A percentile compares a stretch with the other conserved stretches of the same genome.
Evolutionary conservation across 2,888 invertebrate genomes (phyloP).

Genomic region (Rotaria sp.): DNA sequence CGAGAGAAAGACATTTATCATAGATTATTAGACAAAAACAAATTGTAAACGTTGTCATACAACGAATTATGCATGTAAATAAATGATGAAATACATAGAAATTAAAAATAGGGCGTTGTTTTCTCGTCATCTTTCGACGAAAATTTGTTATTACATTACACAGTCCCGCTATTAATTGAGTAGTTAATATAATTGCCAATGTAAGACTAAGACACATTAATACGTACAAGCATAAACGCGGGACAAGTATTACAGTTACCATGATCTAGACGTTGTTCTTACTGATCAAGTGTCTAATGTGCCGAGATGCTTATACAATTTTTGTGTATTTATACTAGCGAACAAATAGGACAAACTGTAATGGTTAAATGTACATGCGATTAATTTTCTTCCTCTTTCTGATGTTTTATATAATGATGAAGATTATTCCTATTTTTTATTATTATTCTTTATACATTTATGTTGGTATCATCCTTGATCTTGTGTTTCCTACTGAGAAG

Average conservation of each 20-base stretch:
- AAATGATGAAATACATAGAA: neutral
- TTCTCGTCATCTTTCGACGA: neutral
- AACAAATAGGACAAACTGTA: neutral
- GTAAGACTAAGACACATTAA: neutral
- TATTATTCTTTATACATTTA: neutral
- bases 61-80: neutral
- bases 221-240: neutral
- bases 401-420: too few relatives aligned
- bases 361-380: neutral
- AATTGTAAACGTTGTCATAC: neutral
- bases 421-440: neutral
- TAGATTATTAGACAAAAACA: neutral
- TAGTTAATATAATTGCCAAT: neutral
- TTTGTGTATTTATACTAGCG: neutral
- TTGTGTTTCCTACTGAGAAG: neutral
- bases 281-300: neutral
- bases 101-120: neutral
- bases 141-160: neutral
- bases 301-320: neutral
- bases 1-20: neutral
- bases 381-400: neutral
- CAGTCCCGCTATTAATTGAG: neutral
- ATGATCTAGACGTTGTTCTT: neutral
- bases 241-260: neutral
- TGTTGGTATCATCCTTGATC: neutral